These are phyloP conservation scores for Sebastes dallii DNA, from an alignment of 2,797 vertebrate species.

Conservation along the genomic window DNA sequence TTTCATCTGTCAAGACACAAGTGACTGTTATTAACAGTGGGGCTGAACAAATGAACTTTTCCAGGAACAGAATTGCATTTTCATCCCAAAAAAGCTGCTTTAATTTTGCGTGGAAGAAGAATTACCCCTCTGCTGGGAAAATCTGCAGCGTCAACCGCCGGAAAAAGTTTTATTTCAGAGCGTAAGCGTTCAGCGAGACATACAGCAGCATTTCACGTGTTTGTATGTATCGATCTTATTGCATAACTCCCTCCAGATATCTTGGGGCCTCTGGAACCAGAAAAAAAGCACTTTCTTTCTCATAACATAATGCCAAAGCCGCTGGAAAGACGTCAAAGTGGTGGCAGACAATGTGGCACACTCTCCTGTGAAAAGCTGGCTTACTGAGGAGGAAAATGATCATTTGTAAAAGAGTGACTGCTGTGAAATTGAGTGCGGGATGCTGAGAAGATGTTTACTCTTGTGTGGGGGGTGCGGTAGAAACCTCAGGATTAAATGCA, in stretches of 20 bases:
- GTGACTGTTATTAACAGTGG: constrained; percentile 65
- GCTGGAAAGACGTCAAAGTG: background rate
- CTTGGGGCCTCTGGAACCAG: background rate
- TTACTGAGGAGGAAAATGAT: constrained; percentile 24
- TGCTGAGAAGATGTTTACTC: constrained; percentile 48
- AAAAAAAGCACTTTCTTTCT: background rate
- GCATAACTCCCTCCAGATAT: background rate
- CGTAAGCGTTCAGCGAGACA: constrained; percentile 21
- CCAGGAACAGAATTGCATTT: constrained; percentile 40
- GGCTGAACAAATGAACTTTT: constrained; percentile 57
- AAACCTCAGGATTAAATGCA: constrained; percentile 71
- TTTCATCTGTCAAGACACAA: constrained; percentile 64
- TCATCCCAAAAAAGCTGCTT: constrained; percentile 28
- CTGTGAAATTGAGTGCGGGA: constrained; percentile 44
- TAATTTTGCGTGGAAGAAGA: constrained; percentile 43
- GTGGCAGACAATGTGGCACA: background rate
- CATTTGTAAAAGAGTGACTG: constrained; percentile 38
- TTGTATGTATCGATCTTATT: constrained; percentile 19
- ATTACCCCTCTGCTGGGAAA: constrained; percentile 21
- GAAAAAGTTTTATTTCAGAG: constrained; percentile 44
- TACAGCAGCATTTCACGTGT: constrained; percentile 30
- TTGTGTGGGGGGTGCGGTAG: constrained; percentile 38
- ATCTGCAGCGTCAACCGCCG: constrained; percentile 52
- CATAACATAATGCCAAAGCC: background rate
- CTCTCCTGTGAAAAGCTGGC: constrained; percentile 1